Evolutionary conservation across 2,888 invertebrate genomes (phyloP), one percentile per base, ranked within the genome.

Genomic region (Trissolcus japonicus): DNA sequence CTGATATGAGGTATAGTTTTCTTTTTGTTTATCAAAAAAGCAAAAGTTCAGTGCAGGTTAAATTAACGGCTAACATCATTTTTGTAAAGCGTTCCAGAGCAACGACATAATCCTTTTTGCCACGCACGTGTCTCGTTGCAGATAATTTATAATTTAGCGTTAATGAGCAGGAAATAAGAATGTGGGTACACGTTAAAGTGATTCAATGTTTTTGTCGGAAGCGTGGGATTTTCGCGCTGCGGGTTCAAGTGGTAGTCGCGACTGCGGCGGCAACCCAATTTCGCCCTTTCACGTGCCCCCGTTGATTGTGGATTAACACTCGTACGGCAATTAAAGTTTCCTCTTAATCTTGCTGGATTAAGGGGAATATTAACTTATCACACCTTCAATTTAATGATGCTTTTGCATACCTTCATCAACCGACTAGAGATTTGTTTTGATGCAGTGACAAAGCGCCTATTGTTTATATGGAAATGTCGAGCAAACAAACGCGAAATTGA

Each of bases 111-210:
- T 69, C 69, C 2, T 69, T 50, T 62, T 62, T 51, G 16, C 16
- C 16, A 11, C 35, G 35, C 25, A 1, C 19, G 46, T 40, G 46
- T 61, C 61, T 54, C 55, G 62, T 50, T 56, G 56, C 35, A 43
- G 61, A 62, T 62, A 69, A 71, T 71, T 62, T 71, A 66, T 55
- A 73, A 66, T 60, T 73, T 59, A 60, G 51, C 29, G 67, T 74
- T 74, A 74, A 74, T 74, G 74, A 67, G 55, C 51, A 56, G 55
- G 67, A 74, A 74, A 67, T 61, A 67, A 74, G 74, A 74, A 74
- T 67, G 56, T 56, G 51, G 57, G 66, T 60, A 55, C 48, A 74
- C 54, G 61, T 67, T 61, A 67, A 74, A 67, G 61, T 61, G 74
- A 74, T 74, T 74, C 66, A 74, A 66, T 56, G 51, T 17, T 67